Evolutionary conservation across 64 coral and sea anemone genomes (phyloP), one percentile per base, ranked within the genome.

Genomic region (Stichodactyla helianthus): DNA sequence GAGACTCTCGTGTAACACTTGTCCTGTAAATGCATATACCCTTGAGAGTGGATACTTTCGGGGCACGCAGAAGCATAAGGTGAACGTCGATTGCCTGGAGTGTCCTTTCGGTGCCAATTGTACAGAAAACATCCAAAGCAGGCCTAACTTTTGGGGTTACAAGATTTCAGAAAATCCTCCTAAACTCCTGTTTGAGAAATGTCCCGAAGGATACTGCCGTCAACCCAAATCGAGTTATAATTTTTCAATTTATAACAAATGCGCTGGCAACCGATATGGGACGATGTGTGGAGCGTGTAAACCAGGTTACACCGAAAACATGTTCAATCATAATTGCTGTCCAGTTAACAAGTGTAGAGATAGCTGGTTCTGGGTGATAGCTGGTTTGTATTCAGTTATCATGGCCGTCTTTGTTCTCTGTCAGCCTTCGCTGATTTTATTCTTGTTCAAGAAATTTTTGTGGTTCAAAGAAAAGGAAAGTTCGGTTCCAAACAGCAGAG

Each of bases 81-180:
- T 20, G 26, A 10, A 55, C 22, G 44, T 84, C 8, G 19, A 31
- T 1, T 94, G 93, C 54, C 63, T 88, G 14, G 65, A 79, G 0
- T 94, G 93, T 88, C 93, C 93, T 0, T 94, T 91, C 58, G 93
- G 93, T 54, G 93, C 93, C 14, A 83, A 20, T 4, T 94, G 93
- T 77, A 50, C 76, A 16, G 13, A 12, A 14, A 85, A 68, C 82
- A 91, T 91, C 26, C 59, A 84, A 57, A 87, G 83, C 25, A 62
- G 52, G 78, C 52, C 63, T 53, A 84, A 94, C 57, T 94, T 94
- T 22, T 94, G 92, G 92, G 92, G 92, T 4, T 94, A 86, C 79
- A 51, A 67, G 19, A 77, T 82, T 17, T 51, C 54, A 6, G 15
- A 59, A 7, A 52, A 26, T 14, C 54, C 76, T 12, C 35, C 50